These are phyloP conservation scores for Chaetops frenatus DNA, from an alignment of 2,113 vertebrate species.

Conservation along the genomic window DNA sequence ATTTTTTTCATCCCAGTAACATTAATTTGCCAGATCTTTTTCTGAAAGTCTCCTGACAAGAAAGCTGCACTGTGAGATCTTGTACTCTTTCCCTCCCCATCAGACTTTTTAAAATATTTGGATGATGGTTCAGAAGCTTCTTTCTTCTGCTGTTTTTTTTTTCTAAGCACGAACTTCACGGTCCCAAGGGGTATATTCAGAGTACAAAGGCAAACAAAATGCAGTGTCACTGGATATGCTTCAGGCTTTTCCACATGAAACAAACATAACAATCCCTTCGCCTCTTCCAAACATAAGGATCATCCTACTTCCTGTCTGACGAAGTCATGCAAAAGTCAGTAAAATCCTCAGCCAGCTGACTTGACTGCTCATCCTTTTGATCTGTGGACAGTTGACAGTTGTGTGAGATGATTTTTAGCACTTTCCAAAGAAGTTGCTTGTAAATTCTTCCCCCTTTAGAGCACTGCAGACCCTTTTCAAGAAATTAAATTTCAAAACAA, in stretches of 20 bases:
- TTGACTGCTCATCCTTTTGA: not conserved
- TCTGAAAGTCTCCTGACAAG: not conserved
- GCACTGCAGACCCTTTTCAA: not conserved
- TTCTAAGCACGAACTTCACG: not conserved
- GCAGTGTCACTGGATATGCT: not conserved
- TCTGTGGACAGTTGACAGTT: not conserved
- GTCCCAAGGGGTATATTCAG: not conserved
- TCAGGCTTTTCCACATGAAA: not conserved
- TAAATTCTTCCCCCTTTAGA: not conserved
- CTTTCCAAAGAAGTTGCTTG: not conserved
- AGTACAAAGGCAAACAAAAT: not conserved
- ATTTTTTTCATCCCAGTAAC: not conserved
- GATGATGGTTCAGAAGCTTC: not conserved
- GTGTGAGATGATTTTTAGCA: not conserved
- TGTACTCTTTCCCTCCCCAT: not conserved
- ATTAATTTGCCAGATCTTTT: not conserved
- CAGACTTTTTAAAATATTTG: conserved; percentile 1
- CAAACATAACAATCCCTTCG: not conserved
- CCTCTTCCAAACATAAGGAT: not conserved
- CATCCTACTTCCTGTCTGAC: rapidly evolving
- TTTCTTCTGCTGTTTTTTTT: conserved; percentile 3
- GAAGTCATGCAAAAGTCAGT: not conserved
- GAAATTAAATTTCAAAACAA: not conserved
- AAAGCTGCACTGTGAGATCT: not conserved
- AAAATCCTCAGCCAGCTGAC: not conserved